Base-by-base conservation (phyloP, 2,888 invertebrate genomes). In the Hypsopygia costalis region DNA sequence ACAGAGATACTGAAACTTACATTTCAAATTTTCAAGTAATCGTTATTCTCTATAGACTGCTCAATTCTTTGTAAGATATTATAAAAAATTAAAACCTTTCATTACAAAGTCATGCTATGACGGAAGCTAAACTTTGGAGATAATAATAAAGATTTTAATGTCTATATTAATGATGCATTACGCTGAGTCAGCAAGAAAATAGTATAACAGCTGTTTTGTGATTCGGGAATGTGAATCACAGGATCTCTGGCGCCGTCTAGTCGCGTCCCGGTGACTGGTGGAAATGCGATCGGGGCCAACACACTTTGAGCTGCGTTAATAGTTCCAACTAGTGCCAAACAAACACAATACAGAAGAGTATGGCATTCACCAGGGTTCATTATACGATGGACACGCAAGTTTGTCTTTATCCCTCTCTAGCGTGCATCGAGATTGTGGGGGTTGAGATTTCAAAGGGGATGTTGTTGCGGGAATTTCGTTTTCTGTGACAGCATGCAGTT, bases 201-300 rank as follows among this genome's bases (percentile, higher is more conserved):
- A 47, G 56, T 62, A 68, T 62, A 71, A 69, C 71, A 64, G 68
- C 68, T 73, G 70, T 55, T 59, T 62, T 52, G 64, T 57, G 44
- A 54, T 44, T 38, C 11, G 43, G 45, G 46, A 41, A 39, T 46
- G 46, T 72, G 68, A 65, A 59, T 67, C 70, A 69, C 62, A 48
- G 41, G 54, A 39, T 25, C 25, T n/a, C 48, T 32, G 74, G 74
- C 75, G 74, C 74, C 75, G 75, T 72, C 74, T 68, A 57, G 74
- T 53, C 68, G 36, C 36, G 28, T 10, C 36, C 6, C 16, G 29
- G 9, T 9, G 25, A 25, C 25, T 25, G 25, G 8, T 25, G 7
- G 25, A 25, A 25, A 25, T 25, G 25, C 25, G 25, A 25, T 25
- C 1, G 12, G 11, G 31, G 11, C 31, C 31, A 31, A 11, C 10